Evolutionary conservation across 2,797 vertebrate genomes (phyloP), one percentile per base, ranked within the genome.

Genomic region (Orientallactaga sibirica): DNA sequence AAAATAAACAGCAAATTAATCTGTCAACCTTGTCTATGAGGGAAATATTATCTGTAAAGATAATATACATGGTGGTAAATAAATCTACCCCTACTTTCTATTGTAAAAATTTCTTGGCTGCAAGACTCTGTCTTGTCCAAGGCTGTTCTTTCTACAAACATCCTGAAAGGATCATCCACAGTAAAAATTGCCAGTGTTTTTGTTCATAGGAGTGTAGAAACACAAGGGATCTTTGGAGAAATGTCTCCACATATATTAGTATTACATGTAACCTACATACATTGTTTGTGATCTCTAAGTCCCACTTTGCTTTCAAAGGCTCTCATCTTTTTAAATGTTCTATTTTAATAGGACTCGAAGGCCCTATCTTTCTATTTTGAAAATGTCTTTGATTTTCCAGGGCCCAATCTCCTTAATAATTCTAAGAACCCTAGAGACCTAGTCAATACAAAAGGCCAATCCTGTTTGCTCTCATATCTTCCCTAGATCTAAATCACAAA

Each of bases 291-390:
- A 91, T 24, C 71, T 89, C 0, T 55, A 58, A 78, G 16, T 86
- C 15, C 52, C 27, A 78, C 70, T 82, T 90, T 66, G 24, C 25
- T 89, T 79, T 66, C 33, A 86, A 74, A 88, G 14, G 0, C 43
- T 80, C 64, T 24, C 20, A 37, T 80, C 25, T 93, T 61, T 90
- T 84, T 92, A 85, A 86, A 71, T 86, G 62, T 81, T 61, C n/a
- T 62, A 79, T 73, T 95, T 90, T 77, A 88, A 74, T 71, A 55
- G 52, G 29, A 88, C 11, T 88, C 52, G 58, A 41, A 74, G 29
- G 22, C 3, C 70, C 33, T 78, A 11, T 62, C 14, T 89, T 37
- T 89, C 41, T 68, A 67, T 1, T 81, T 16, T 78, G 37, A 68
- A 67, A 94, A 58, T 0, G 33, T 67, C 7, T 29, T 70, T 93